phyloP scores from a whole-genome alignment of 1,140 invertebrate genomes.

The Eurytemora carolleeae region DNA sequence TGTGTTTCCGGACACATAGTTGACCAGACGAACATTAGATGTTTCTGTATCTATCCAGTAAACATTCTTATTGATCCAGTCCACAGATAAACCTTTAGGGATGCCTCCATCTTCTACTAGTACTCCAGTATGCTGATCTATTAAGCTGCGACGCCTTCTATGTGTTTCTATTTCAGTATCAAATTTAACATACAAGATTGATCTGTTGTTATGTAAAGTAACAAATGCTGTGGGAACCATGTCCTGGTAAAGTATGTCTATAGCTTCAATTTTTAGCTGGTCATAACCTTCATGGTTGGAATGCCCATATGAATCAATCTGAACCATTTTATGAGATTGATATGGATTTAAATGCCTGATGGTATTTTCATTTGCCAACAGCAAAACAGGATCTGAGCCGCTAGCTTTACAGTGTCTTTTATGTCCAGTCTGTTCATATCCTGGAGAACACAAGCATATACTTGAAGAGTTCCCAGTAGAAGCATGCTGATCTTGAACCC shows the following conservation, averaged over 20 bases:
- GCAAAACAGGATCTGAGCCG: conserved; percentile 20
- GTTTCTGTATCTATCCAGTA: conserved; percentile 48
- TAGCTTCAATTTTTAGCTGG: conserved; percentile 20
- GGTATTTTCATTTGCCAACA: conserved; percentile 13
- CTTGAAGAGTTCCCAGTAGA: neutral
- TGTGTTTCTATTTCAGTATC: neutral
- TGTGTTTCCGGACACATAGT: conserved; percentile 31
- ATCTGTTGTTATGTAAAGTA: neutral
- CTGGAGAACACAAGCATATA: conserved; percentile 40
- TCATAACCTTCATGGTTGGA: conserved; percentile 1
- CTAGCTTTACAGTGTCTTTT: conserved; percentile 25
- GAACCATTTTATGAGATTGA: neutral
- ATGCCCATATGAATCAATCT: neutral
- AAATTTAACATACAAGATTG: conserved; percentile 10
- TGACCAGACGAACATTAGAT: conserved; percentile 37
- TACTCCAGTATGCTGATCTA: neutral
- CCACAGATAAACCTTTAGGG: conserved; percentile 52
- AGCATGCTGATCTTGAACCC: neutral
- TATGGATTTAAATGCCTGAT: neutral
- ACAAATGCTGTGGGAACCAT: conserved; percentile 10
- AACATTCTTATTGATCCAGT: conserved; percentile 47
- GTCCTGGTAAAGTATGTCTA: conserved; percentile 21
- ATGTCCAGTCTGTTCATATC: conserved; percentile 33
- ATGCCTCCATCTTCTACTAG: conserved; percentile 5
- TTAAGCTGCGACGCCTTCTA: neutral